These are phyloP conservation scores for Scolopax bukidnonensis DNA, from an alignment of 2,797 vertebrate genomes.

Conservation along the genomic window DNA sequence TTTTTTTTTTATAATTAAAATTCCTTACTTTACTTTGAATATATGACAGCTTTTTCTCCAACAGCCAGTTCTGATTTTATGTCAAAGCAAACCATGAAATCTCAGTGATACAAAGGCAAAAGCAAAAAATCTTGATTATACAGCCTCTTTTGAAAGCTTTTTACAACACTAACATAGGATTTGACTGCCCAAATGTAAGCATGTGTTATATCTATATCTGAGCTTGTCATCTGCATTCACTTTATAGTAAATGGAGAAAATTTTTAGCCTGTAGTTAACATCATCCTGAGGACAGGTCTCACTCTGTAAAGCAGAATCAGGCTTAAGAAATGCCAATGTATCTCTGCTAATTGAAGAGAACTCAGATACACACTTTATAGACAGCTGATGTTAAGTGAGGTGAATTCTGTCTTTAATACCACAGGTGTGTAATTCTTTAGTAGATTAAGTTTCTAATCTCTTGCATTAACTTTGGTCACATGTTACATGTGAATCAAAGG, in stretches of 20 bases:
- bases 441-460: not conserved
- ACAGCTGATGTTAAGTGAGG: not conserved
- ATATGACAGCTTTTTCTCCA: not conserved
- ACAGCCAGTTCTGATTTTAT: not conserved
- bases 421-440: not conserved
- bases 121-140: not conserved
- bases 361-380: not conserved
- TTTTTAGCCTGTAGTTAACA: not conserved
- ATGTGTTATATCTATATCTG: not conserved
- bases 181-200: not conserved
- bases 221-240: not conserved
- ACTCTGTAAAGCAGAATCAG: not conserved
- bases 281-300: not conserved
- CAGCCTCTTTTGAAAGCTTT: not conserved
- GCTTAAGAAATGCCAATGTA: not conserved
- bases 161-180: not conserved
- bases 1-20: not conserved
- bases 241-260: not conserved
- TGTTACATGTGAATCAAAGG: not conserved
- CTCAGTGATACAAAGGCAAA: not conserved
- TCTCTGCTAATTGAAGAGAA: not conserved
- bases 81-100: not conserved
- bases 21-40: not conserved
- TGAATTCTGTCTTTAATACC: not conserved
- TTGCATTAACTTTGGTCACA: not conserved